Conservation (phyloP, 2,113 vertebrate species). For the Tupaia chinensis region DNA sequence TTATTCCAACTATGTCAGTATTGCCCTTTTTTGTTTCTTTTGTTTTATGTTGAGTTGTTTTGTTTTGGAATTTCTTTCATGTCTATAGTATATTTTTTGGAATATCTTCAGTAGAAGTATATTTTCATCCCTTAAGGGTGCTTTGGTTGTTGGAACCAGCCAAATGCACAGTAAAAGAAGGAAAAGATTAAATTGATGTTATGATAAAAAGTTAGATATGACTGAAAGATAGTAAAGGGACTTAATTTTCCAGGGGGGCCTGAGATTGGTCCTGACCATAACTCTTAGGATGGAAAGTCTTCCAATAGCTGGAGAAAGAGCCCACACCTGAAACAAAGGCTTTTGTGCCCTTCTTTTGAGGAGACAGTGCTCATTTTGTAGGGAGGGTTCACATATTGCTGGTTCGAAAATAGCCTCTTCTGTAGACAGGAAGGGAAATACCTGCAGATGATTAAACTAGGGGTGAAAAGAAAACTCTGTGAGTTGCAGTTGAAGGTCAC, state of each 20-base stretch:
- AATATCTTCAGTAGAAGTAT: not conserved
- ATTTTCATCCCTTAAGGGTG: not conserved
- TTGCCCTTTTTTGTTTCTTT: not conserved
- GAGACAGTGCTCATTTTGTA: not conserved
- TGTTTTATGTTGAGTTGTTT: not conserved
- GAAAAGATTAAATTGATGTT: not conserved
- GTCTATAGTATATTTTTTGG: not conserved
- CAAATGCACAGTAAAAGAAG: not conserved
- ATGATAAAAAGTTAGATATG: not conserved
- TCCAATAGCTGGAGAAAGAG: accelerated
- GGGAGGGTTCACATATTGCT: not conserved
- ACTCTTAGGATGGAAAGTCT: not conserved
- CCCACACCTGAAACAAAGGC: not conserved
- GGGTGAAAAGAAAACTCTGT: not conserved
- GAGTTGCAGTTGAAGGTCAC: not conserved
- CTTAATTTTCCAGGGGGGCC: not conserved
- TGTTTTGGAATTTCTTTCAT: not conserved
- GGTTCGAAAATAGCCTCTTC: not conserved
- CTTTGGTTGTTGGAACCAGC: not conserved
- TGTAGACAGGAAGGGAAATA: not conserved
- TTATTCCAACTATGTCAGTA: not conserved
- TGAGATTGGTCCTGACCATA: too few species aligned
- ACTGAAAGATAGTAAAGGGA: not conserved
- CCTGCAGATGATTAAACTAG: not conserved
- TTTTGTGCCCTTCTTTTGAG: not conserved